phyloP scores from a whole-genome alignment of 2,888 invertebrate genomes.

The Peribatodes rhomboidaria region DNA sequence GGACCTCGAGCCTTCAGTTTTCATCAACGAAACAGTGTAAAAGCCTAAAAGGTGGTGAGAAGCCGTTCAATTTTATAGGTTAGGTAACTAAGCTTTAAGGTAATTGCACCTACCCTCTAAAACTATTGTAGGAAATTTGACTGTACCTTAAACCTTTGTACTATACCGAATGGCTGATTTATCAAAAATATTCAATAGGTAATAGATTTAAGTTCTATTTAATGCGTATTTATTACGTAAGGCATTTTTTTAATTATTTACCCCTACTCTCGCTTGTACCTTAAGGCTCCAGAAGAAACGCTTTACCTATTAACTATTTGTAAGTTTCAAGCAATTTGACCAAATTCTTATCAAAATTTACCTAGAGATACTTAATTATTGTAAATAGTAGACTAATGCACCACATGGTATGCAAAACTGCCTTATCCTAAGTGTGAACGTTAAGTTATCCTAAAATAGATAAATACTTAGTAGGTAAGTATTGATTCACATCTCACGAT shows the following conservation, averaged over 20 bases:
- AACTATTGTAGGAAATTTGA: background rate
- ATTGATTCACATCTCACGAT: constrained; percentile 77
- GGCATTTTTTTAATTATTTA: background rate
- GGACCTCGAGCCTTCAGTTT: constrained; percentile 3
- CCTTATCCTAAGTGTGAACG: constrained; percentile 75
- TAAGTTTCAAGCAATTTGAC: constrained; percentile 71
- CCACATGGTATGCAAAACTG: constrained; percentile 81
- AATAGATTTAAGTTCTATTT: constrained; percentile 8
- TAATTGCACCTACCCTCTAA: constrained; percentile 16
- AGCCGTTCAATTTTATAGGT: constrained; percentile 1
- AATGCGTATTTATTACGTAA: background rate
- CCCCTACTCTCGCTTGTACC: constrained; percentile 2
- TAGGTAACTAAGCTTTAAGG: constrained; percentile 20
- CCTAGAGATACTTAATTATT: constrained; percentile 54
- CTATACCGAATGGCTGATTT: constrained; percentile 1
- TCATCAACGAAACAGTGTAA: constrained; percentile 4
- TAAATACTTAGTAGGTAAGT: constrained; percentile 20
- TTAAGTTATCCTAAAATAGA: constrained; percentile 27
- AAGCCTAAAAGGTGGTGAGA: background rate
- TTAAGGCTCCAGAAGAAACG: constrained; percentile 57
- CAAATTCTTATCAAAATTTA: constrained; percentile 69
- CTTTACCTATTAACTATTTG: constrained; percentile 61
- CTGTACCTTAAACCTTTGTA: constrained; percentile 6
- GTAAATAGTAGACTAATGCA: constrained; percentile 73
- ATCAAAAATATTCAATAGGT: background rate